phyloP scores from a whole-genome alignment of 2,888 invertebrate genomes.

The Luperina nickerlii region DNA sequence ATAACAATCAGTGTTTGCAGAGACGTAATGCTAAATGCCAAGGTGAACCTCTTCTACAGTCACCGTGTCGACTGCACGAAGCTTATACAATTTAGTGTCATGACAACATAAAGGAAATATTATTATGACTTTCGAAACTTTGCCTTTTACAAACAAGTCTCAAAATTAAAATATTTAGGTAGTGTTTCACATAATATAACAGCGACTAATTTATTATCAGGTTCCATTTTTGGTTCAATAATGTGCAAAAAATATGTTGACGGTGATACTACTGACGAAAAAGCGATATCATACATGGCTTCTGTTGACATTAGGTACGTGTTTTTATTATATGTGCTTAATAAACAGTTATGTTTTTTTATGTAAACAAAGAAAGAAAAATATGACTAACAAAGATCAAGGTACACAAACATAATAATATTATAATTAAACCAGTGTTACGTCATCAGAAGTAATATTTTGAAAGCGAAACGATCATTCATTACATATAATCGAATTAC shows the following conservation, averaged over 20 bases:
- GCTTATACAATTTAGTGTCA: slow-evolving; percentile 67
- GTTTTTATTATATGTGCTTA: neutral
- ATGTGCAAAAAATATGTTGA: neutral
- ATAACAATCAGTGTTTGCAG: slow-evolving; percentile 72
- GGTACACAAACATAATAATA: slow-evolving; percentile 4
- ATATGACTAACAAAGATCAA: slow-evolving; percentile 2
- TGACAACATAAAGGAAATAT: slow-evolving; percentile 59
- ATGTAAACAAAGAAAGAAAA: slow-evolving; percentile 2
- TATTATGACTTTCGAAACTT: slow-evolving; percentile 55
- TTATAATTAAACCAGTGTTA: slow-evolving; percentile 46
- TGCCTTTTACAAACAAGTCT: slow-evolving; percentile 16
- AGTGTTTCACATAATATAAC: slow-evolving; percentile 14
- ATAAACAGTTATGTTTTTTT: neutral
- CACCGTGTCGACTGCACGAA: slow-evolving; percentile 73
- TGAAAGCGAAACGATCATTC: slow-evolving; percentile 65
- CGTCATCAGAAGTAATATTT: slow-evolving; percentile 62
- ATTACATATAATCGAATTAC: slow-evolving; percentile 64
- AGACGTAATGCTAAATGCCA: slow-evolving; percentile 84
- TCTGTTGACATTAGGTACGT: neutral
- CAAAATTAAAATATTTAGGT: neutral
- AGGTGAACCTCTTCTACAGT: slow-evolving; percentile 84
- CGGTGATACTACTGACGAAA: neutral
- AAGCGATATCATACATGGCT: slow-evolving; percentile 14
- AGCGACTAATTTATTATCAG: neutral
- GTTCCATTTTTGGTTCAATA: neutral